Evolutionary conservation across 2,797 vertebrate genomes (phyloP).

Genomic region (Danio jaintianensis): DNA sequence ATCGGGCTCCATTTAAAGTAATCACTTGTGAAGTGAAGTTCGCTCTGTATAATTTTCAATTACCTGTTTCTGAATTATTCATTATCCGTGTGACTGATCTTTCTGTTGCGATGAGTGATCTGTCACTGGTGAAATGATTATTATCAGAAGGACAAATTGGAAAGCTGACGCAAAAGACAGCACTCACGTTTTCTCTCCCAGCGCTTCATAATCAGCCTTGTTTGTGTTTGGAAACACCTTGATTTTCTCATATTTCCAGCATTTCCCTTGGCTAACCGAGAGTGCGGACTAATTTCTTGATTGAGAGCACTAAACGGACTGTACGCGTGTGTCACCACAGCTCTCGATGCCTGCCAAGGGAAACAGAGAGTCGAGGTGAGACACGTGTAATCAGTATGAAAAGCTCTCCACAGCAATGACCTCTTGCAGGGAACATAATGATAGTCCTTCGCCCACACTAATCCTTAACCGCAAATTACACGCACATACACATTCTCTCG

Average conservation of each 20-base stretch:
- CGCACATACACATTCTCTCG: constrained; percentile 20
- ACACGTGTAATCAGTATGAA: constrained; percentile 70
- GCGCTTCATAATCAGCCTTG: constrained; percentile 6
- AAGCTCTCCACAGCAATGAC: constrained; percentile 62
- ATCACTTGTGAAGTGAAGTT: constrained; percentile 39
- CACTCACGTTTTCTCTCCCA: neutral
- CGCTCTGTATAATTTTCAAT: constrained; percentile 50
- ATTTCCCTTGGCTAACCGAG: constrained; percentile 18
- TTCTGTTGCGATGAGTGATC: constrained; percentile 28
- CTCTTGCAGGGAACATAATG: constrained; percentile 54
- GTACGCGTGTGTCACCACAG: constrained; percentile 13
- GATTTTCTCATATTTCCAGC: constrained; percentile 9
- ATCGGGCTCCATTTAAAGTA: constrained; percentile 29
- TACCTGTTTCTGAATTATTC: constrained; percentile 49
- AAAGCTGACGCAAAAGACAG: neutral
- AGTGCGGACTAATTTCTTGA: constrained; percentile 16
- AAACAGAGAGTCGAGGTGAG: constrained; percentile 55
- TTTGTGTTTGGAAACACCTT: constrained; percentile 19
- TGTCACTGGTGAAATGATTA: constrained; percentile 35
- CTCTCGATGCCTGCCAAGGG: constrained; percentile 32
- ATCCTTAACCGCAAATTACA: constrained; percentile 33
- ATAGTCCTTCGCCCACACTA: constrained; percentile 46
- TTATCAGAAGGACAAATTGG: constrained; percentile 41
- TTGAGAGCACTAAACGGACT: constrained; percentile 8
- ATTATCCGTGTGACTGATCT: constrained; percentile 44